These are phyloP conservation scores for Chrysopilus asiliformis DNA, from an alignment of 2,888 invertebrate genomes.

Conservation along the genomic window DNA sequence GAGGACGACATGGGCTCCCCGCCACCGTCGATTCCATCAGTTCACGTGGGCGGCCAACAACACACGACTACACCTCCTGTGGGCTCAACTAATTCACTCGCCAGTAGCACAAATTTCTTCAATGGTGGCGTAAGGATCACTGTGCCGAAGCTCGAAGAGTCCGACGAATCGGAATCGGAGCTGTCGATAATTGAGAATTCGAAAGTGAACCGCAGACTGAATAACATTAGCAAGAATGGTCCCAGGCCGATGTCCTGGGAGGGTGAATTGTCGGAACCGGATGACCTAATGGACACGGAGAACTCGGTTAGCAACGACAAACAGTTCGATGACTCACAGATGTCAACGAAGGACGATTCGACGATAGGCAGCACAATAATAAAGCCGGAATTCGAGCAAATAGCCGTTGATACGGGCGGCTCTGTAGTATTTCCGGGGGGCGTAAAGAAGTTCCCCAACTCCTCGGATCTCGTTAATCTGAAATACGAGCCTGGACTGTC, in stretches of 20 bases:
- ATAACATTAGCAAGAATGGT: conserved; percentile 36
- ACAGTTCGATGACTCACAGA: conserved; percentile 11
- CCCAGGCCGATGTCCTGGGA: conserved; percentile 90
- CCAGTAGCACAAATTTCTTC: conserved; percentile 14
- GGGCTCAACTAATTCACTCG: conserved; percentile 15
- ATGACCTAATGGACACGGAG: conserved; percentile 42
- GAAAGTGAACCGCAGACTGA: conserved; percentile 40
- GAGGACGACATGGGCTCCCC: conserved; percentile 22
- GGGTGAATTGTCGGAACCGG: conserved; percentile 81
- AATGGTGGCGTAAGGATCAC: conserved; percentile 22
- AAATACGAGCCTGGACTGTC: conserved; percentile 14
- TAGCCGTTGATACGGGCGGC: conserved; percentile 8
- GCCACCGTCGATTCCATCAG: conserved; percentile 15
- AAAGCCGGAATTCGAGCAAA: conserved; percentile 14
- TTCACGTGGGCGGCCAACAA: not conserved
- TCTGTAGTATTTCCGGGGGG: conserved; percentile 10
- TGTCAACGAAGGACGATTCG: conserved; percentile 11
- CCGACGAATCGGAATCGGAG: conserved; percentile 33
- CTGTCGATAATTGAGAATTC: conserved; percentile 34
- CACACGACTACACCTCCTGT: conserved; percentile 22
- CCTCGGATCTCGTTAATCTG: conserved; percentile 3
- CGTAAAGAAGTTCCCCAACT: conserved; percentile 11
- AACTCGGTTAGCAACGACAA: conserved; percentile 18
- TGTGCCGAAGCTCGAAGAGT: conserved; percentile 27
- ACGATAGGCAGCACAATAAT: conserved; percentile 6